A percentile compares a stretch with the other conserved stretches of the same genome.
phyloP scores from a whole-genome alignment of 2,888 invertebrate species.

The Caenorhabditis imperialis region DNA sequence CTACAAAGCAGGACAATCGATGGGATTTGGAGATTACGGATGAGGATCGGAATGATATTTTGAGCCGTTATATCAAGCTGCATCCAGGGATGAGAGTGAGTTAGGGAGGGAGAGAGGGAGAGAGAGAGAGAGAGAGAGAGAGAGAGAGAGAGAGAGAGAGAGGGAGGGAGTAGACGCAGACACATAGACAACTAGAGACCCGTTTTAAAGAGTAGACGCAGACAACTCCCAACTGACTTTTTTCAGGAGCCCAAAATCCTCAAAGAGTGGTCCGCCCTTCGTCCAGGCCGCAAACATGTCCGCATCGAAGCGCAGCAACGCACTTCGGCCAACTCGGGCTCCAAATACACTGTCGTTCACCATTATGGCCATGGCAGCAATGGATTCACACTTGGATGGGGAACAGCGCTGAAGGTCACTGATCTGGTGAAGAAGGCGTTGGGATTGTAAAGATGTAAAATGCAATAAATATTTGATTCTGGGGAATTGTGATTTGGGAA shows the following conservation, averaged over 20 bases:
- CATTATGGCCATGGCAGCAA: conserved; percentile 72
- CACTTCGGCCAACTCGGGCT: conserved; percentile 17
- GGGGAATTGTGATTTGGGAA: no score
- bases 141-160: no score
- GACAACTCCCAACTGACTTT: neutral
- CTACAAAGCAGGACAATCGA: conserved; percentile 65
- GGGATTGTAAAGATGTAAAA: no score
- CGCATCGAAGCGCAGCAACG: conserved; percentile 53
- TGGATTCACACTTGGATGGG: conserved; percentile 71
- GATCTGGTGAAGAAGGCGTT: conserved; percentile 27
- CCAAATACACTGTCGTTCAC: conserved; percentile 60
- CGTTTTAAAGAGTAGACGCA: no score
- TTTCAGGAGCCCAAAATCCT: conserved; percentile 65
- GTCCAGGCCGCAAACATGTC: conserved; percentile 62
- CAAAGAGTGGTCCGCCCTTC: conserved; percentile 66
- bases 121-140: no score
- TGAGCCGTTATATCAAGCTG: conserved; percentile 62
- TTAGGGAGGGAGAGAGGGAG: no score
- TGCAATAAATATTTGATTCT: no score
- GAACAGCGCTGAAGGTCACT: conserved; percentile 62
- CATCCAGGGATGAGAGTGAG: conserved; percentile 70
- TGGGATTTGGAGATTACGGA: conserved; percentile 67
- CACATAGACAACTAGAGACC: no score
- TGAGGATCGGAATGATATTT: conserved; percentile 67
- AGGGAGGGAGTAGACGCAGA: no score